Evolutionary conservation across 1,140 invertebrate genomes (phyloP).

Genomic region (Antheraea pernyi): DNA sequence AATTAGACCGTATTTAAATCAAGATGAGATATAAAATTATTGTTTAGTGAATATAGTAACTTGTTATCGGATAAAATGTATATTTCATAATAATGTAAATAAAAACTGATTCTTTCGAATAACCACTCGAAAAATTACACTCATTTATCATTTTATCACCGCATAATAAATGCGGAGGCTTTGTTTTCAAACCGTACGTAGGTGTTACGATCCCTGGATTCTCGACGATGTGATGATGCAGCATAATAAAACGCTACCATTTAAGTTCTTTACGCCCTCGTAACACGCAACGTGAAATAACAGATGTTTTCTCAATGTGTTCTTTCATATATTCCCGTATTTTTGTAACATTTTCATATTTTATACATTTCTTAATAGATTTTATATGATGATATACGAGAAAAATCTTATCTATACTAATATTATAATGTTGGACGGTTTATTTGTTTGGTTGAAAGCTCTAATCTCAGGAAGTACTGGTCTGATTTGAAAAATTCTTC

Average conservation of each 20-base stretch:
- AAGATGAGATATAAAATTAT: no score
- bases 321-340: not conserved
- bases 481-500: no score
- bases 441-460: no score
- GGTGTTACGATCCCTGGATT: not conserved
- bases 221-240: constrained; percentile 9
- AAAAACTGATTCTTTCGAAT: not conserved
- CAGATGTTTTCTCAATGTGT: constrained; percentile 9
- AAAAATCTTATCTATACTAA: no score
- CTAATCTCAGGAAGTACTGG: no score
- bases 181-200: not conserved
- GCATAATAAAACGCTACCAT: constrained; percentile 11
- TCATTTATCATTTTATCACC: constrained; percentile 4
- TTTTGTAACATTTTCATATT: not conserved
- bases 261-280: not conserved
- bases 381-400: not conserved
- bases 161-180: constrained; percentile 1
- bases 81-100: not conserved
- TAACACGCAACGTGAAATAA: constrained; percentile 7
- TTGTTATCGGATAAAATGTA: not conserved
- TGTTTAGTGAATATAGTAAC: no score
- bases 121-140: not conserved
- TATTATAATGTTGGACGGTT: no score
- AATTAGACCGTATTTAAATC: no score
- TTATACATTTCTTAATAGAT: not conserved